These are phyloP conservation scores for Thaumatotibia leucotreta DNA, from an alignment of 1,140 invertebrate genomes.

Conservation along the genomic window DNA sequence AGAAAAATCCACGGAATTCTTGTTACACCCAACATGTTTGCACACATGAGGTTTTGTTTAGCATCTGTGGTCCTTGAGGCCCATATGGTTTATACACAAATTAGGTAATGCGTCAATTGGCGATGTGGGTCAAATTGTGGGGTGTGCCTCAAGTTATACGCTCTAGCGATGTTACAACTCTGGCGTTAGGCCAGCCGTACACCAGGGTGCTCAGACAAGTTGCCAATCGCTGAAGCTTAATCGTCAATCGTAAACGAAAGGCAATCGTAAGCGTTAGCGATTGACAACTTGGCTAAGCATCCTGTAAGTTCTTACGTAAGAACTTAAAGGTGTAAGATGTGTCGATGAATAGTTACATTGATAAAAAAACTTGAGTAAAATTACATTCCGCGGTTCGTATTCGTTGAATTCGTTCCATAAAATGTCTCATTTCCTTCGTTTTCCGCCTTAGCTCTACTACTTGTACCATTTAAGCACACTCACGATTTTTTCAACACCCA, in stretches of 20 bases:
- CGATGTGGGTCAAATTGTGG: constrained; percentile 47
- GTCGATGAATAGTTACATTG: too few relatives aligned
- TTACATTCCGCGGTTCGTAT: too few relatives aligned
- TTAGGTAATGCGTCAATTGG: constrained; percentile 64
- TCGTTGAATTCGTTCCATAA: too few relatives aligned
- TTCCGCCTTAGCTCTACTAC: background rate
- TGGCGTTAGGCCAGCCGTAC: too few relatives aligned
- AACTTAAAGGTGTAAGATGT: too few relatives aligned
- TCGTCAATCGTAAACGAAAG: too few relatives aligned
- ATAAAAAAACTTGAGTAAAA: too few relatives aligned
- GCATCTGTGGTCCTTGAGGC: constrained; percentile 31
- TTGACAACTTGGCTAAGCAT: too few relatives aligned
- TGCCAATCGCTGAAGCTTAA: too few relatives aligned
- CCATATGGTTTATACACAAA: constrained; percentile 60
- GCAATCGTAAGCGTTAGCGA: too few relatives aligned
- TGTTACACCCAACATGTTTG: background rate
- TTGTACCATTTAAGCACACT: background rate
- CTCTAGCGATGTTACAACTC: background rate
- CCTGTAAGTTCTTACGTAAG: too few relatives aligned
- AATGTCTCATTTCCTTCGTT: background rate
- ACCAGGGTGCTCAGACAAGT: too few relatives aligned
- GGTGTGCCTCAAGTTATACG: background rate
- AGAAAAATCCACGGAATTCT: background rate
- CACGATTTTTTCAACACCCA: background rate
- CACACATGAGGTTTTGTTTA: constrained; percentile 14